Conservation (phyloP, 1,140 invertebrate species). For the Drosophila ficusphila region DNA sequence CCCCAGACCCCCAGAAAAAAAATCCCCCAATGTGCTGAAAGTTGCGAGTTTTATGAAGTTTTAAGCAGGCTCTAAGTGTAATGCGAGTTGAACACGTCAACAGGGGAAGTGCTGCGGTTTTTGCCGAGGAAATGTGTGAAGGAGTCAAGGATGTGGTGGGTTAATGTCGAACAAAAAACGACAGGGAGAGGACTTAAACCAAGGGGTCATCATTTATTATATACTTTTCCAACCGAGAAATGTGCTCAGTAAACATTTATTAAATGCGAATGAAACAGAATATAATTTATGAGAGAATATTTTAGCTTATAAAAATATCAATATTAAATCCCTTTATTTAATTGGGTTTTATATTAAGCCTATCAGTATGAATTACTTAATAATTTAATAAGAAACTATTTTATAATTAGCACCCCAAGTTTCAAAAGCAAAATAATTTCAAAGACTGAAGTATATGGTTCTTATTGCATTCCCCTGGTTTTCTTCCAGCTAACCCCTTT, state of each 20-base stretch:
- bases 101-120: slow-evolving; percentile 1
- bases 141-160: slow-evolving; percentile 19
- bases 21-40: slow-evolving; percentile 41
- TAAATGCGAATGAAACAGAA: too few relatives aligned
- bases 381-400: not conserved
- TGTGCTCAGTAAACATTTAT: too few relatives aligned
- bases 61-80: slow-evolving; percentile 66
- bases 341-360: not conserved
- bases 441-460: not conserved
- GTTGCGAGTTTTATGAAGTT: slow-evolving; percentile 59
- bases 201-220: too few relatives aligned
- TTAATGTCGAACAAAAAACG: not conserved
- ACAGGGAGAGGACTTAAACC: too few relatives aligned
- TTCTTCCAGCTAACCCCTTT: not conserved
- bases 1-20: not conserved
- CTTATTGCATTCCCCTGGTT: not conserved
- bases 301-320: too few relatives aligned
- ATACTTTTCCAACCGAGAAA: too few relatives aligned
- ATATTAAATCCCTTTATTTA: too few relatives aligned
- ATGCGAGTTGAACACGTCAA: slow-evolving; percentile 43
- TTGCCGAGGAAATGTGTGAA: slow-evolving; percentile 1
- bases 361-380: not conserved
- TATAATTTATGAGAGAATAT: too few relatives aligned
- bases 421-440: too few relatives aligned
- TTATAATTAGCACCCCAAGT: too few relatives aligned